Evolutionary conservation across 2,888 invertebrate genomes (phyloP).

Genomic region (Drosophila monieri): DNA sequence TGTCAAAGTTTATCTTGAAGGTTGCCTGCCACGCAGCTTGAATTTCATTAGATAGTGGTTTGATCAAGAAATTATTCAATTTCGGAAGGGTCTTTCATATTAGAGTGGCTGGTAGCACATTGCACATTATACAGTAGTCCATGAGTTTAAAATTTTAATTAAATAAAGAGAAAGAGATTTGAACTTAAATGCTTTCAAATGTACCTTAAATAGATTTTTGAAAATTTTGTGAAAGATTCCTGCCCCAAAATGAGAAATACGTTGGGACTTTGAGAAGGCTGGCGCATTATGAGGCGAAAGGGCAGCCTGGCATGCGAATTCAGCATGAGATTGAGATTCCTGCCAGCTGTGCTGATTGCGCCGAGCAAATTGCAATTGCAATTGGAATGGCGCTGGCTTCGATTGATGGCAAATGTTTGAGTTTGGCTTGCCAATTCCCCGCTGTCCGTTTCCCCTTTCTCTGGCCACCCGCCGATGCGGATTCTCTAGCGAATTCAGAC

Average conservation of each 20-base stretch:
- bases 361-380: slow-evolving; percentile 35
- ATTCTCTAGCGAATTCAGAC: background rate
- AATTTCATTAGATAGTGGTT: slow-evolving; percentile 25
- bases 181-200: too few relatives aligned
- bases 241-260: slow-evolving; percentile 21
- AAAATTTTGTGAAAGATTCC: background rate
- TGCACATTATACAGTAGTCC: background rate
- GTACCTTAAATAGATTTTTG: background rate
- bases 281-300: slow-evolving; percentile 17
- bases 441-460: slow-evolving; percentile 1
- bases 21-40: slow-evolving; percentile 18
- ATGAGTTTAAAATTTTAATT: background rate
- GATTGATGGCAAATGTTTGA: slow-evolving; percentile 44
- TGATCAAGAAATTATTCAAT: slow-evolving; percentile 22
- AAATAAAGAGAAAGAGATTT: background rate
- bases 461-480: background rate
- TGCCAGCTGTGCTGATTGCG: slow-evolving; percentile 37
- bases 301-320: slow-evolving; percentile 13
- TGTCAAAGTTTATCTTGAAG: slow-evolving; percentile 20
- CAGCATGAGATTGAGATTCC: slow-evolving; percentile 34
- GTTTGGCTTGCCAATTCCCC: slow-evolving; percentile 41
- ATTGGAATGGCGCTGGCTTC: slow-evolving; percentile 27
- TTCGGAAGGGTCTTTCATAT: background rate
- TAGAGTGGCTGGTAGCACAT: background rate
- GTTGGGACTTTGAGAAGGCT: slow-evolving; percentile 12